phyloP scores from a whole-genome alignment of 2,113 vertebrate genomes.

The Hemichromis elongatus region DNA sequence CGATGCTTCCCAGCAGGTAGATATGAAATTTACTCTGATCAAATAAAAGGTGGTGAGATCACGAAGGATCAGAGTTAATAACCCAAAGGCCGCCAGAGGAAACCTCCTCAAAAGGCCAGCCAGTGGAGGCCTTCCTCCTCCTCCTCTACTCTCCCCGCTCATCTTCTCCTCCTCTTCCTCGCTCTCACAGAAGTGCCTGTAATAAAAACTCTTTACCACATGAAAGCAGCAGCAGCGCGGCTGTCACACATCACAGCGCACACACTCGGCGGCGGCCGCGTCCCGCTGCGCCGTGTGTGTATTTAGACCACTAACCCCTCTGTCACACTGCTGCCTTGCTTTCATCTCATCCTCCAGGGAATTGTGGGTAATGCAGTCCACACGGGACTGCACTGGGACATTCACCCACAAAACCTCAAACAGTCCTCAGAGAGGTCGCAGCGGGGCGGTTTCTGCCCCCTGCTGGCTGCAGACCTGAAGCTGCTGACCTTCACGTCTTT shows the following conservation, averaged over 20 bases:
- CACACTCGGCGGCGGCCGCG: background rate
- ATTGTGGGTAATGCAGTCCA: slow-evolving; percentile 40
- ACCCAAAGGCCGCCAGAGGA: background rate
- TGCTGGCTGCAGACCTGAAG: background rate
- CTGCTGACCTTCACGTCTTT: background rate
- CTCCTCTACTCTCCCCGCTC: background rate
- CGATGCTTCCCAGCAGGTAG: slow-evolving; percentile 1
- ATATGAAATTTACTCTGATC: background rate
- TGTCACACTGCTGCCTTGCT: slow-evolving; percentile 3
- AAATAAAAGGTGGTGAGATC: background rate
- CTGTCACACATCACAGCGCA: background rate
- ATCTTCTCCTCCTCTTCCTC: background rate
- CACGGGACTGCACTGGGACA: background rate
- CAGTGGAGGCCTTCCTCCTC: background rate
- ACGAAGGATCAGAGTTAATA: background rate
- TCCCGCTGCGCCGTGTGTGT: background rate
- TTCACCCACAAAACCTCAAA: background rate
- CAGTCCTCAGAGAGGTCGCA: background rate
- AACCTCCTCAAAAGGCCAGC: background rate
- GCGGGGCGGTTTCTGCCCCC: background rate
- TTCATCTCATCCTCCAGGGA: slow-evolving; percentile 19
- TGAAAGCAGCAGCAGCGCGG: background rate
- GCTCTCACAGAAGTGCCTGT: background rate
- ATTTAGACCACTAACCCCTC: slow-evolving; percentile 27
- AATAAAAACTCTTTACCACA: slow-evolving; percentile 32